A percentile compares a stretch with the other conserved stretches of the same genome.
Conservation (phyloP, 1,140 invertebrate genomes). For the Linepithema humile region DNA sequence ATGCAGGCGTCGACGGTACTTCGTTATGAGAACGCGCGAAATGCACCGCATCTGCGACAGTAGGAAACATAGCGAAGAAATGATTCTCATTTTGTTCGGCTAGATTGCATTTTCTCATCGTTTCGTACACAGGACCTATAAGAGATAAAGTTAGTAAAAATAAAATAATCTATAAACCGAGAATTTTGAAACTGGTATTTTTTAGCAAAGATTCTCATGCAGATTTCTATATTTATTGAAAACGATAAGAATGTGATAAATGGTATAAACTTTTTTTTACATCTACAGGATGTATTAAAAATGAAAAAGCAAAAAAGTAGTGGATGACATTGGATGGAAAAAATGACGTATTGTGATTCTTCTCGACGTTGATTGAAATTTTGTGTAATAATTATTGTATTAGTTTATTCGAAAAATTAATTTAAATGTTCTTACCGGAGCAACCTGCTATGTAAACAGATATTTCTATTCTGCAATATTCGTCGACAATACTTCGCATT, state of each 20-base stretch:
- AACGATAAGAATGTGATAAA: not conserved
- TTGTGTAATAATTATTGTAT: conserved; percentile 4
- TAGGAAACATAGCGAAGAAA: conserved; percentile 87
- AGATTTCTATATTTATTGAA: not conserved
- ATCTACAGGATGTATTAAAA: not conserved
- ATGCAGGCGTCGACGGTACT: conserved; percentile 68
- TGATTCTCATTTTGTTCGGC: conserved; percentile 84
- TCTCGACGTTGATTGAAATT: no score
- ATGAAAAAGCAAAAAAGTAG: not conserved
- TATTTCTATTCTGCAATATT: conserved; percentile 85
- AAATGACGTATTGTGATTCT: no score
- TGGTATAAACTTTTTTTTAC: not conserved
- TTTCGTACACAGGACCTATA: conserved; percentile 87
- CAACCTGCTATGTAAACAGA: conserved; percentile 86
- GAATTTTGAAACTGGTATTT: not conserved
- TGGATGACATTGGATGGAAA: not conserved
- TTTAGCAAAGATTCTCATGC: not conserved
- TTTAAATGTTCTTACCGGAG: conserved; percentile 84
- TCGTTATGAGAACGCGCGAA: conserved; percentile 82
- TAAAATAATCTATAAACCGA: not conserved
- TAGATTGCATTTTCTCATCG: conserved; percentile 86
- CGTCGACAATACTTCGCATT: conserved; percentile 85
- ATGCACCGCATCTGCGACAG: conserved; percentile 89
- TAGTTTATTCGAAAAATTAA: no score
- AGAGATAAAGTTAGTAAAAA: conserved; percentile 24